These are phyloP conservation scores for Alviniconcha strummeri DNA, from an alignment of 2,888 invertebrate genomes.

Conservation along the genomic window DNA sequence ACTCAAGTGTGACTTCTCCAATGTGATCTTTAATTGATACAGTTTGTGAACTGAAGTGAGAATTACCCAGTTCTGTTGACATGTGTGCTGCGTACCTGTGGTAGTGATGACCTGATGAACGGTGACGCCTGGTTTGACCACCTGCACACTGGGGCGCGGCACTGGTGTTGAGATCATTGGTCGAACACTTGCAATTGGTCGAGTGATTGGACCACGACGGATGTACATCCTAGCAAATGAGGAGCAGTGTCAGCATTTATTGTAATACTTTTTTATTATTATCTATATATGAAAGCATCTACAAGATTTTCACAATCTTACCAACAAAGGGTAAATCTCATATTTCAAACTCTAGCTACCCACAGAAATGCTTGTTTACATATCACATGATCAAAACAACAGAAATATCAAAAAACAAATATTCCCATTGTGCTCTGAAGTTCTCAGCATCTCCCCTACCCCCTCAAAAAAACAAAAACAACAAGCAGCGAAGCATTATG, in stretches of 20 bases:
- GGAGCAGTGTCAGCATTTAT: not conserved
- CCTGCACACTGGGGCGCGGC: slow-evolving; percentile 45
- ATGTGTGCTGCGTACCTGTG: slow-evolving; percentile 76
- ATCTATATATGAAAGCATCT: no score
- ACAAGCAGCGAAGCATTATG: not conserved
- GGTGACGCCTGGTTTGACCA: slow-evolving; percentile 87
- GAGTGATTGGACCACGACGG: slow-evolving; percentile 45
- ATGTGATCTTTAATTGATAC: no score
- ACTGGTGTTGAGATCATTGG: slow-evolving; percentile 84
- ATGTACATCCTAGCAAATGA: slow-evolving; percentile 32
- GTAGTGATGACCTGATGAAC: slow-evolving; percentile 96
- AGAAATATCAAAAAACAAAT: not conserved
- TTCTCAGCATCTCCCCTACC: not conserved
- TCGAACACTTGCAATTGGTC: slow-evolving; percentile 80
- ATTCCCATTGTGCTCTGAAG: not conserved
- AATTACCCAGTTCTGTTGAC: no score
- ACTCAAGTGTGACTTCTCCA: no score
- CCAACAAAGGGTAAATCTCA: not conserved
- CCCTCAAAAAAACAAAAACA: not conserved
- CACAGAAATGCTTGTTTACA: not conserved
- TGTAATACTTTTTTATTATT: no score
- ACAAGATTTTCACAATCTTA: not conserved
- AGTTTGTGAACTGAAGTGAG: no score
- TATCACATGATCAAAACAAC: not conserved
- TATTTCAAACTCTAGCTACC: not conserved